Percentiles rank a stretch among this genome's conserved stretches.
Evolutionary conservation across 2,113 vertebrate genomes (phyloP).

Genomic region (Chionodraco myersi): DNA sequence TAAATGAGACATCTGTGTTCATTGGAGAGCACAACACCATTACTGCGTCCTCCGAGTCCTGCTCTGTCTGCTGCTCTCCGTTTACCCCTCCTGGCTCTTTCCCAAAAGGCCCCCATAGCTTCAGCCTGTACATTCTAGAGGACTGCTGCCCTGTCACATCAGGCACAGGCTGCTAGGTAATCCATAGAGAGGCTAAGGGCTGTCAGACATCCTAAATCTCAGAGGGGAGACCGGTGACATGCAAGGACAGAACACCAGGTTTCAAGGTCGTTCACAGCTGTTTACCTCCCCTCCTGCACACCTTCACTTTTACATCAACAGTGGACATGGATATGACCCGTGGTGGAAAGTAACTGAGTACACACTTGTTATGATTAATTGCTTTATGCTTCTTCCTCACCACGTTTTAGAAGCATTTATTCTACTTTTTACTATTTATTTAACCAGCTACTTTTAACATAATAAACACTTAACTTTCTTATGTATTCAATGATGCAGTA

Average conservation of each 20-base stretch:
- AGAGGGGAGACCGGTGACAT: conserved; percentile 27
- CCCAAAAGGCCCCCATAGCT: conserved; percentile 20
- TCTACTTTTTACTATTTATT: too few relatives aligned
- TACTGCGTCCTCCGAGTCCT: conserved; percentile 4
- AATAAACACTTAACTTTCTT: too few relatives aligned
- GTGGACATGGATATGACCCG: too few relatives aligned
- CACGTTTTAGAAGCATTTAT: too few relatives aligned
- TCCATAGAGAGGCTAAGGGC: conserved; percentile 60
- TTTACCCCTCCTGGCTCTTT: conserved; percentile 29
- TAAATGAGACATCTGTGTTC: conserved; percentile 14
- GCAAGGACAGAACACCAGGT: conserved; percentile 36
- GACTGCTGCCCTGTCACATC: conserved; percentile 33
- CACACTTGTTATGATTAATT: neutral
- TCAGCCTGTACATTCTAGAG: conserved; percentile 28
- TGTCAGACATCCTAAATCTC: conserved; percentile 68
- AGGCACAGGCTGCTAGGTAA: conserved; percentile 32
- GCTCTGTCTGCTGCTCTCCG: conserved; percentile 22
- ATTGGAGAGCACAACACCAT: conserved; percentile 18
- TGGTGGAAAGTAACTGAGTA: neutral
- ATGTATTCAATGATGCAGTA: too few relatives aligned
- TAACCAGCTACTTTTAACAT: too few relatives aligned
- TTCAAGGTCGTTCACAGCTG: conserved; percentile 42
- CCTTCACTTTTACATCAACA: neutral
- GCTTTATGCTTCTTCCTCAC: neutral
- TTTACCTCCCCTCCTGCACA: conserved; percentile 2